Conservation (phyloP, 2,888 invertebrate genomes). For the Hylaea fasciaria region DNA sequence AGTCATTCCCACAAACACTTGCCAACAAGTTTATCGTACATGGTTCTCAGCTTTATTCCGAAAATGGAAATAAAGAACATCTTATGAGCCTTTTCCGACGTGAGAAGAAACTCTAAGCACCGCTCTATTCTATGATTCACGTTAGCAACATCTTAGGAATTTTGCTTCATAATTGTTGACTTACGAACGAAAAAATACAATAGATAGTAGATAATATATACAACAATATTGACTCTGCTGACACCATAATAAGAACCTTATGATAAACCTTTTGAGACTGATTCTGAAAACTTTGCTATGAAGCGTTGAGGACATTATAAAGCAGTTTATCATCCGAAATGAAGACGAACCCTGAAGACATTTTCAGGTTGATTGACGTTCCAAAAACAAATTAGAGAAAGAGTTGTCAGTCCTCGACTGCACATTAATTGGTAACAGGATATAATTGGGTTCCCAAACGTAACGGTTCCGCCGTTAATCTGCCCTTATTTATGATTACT, state of each 20-base stretch:
- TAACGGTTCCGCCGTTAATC: constrained; percentile 26
- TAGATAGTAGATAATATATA: neutral
- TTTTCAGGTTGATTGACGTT: constrained; percentile 28
- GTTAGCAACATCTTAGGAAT: neutral
- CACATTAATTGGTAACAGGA: constrained; percentile 30
- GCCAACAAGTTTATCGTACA: constrained; percentile 20
- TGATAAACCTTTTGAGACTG: constrained; percentile 8
- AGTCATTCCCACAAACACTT: constrained; percentile 21
- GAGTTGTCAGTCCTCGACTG: constrained; percentile 25
- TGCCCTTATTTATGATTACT: constrained; percentile 27
- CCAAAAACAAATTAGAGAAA: constrained; percentile 29
- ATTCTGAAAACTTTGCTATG: neutral
- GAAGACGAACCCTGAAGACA: constrained; percentile 17
- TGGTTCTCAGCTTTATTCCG: constrained; percentile 23
- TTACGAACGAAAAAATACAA: neutral
- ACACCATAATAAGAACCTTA: too few species aligned
- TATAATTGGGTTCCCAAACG: constrained; percentile 33
- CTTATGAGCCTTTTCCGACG: constrained; percentile 20
- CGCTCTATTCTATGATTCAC: constrained; percentile 3
- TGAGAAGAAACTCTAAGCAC: constrained; percentile 4
- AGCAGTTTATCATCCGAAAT: constrained; percentile 15
- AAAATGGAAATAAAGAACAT: constrained; percentile 20
- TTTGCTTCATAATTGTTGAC: neutral
- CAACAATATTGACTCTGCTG: neutral
- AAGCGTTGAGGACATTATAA: constrained; percentile 5